These are phyloP conservation scores for Molossus alvarezi DNA, from an alignment of 2,797 vertebrate genomes.

Conservation along the genomic window DNA sequence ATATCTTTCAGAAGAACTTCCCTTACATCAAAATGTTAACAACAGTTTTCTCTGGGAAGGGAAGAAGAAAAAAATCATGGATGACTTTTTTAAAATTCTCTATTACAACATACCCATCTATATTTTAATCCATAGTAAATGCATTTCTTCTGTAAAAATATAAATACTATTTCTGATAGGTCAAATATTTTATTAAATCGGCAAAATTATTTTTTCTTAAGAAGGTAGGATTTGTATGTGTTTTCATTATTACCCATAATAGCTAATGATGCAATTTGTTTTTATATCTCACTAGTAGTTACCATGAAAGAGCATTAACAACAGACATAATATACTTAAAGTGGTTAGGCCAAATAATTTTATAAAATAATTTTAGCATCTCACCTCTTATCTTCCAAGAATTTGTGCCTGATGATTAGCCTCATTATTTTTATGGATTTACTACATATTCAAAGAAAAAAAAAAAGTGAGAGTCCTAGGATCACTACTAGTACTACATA, in stretches of 20 bases:
- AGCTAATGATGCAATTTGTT: not conserved
- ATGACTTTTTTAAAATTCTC: not conserved
- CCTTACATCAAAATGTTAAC: not conserved
- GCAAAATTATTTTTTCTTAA: not conserved
- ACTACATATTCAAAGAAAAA: not conserved
- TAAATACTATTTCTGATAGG: not conserved
- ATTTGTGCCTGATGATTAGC: not conserved
- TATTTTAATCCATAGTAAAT: not conserved
- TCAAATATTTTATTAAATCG: not conserved
- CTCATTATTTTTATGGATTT: not conserved
- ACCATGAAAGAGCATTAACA: conserved; percentile 23
- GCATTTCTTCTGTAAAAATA: not conserved
- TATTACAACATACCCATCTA: not conserved
- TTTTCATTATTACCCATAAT: conserved; percentile 13
- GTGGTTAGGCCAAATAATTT: not conserved
- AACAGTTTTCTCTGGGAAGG: not conserved
- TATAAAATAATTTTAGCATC: not conserved
- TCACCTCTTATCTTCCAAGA: conserved; percentile 12
- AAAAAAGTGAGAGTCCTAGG: not conserved
- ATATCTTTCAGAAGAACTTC: conserved; percentile 18
- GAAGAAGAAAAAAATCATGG: not conserved
- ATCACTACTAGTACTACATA: not conserved
- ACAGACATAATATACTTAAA: not conserved
- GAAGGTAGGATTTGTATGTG: not conserved
- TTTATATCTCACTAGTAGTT: conserved; percentile 11